Evolutionary conservation across 2,888 invertebrate species (phyloP).

Genomic region (Zele albiditarsus): DNA sequence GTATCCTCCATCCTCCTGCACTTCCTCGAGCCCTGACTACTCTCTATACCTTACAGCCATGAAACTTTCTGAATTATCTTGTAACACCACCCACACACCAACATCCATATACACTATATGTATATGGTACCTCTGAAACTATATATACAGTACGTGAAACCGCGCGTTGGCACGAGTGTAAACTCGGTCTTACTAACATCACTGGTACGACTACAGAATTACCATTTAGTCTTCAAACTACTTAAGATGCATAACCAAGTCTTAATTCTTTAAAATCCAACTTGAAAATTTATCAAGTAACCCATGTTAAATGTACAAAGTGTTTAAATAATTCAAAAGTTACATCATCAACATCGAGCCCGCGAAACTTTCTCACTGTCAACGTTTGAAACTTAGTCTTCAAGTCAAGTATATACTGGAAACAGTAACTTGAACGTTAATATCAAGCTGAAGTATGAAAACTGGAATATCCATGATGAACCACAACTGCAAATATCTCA

Average conservation of each 20-base stretch:
- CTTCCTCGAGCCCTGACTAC: not conserved
- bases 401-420: not conserved
- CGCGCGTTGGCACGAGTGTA: conserved; percentile 8
- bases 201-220: conserved; percentile 23
- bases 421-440: not conserved
- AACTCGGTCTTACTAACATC: conserved; percentile 15
- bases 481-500: not conserved
- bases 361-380: not conserved
- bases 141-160: not conserved
- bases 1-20: not conserved
- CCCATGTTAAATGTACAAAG: not conserved
- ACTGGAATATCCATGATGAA: not conserved
- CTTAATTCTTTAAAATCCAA: conserved; percentile 18
- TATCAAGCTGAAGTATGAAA: not conserved
- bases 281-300: conserved; percentile 10
- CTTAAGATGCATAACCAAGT: conserved; percentile 29
- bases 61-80: conserved; percentile 68
- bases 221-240: conserved; percentile 19
- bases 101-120: not conserved
- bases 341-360: not conserved
- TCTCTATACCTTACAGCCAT: conserved; percentile 20
- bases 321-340: conserved; percentile 4
- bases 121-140: not conserved
- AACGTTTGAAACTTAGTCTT: not conserved
- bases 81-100: conserved; percentile 59